Conservation (phyloP, 35 echinoderm and acorn worm species). For the Hemicentrotus pulcherrimus region DNA sequence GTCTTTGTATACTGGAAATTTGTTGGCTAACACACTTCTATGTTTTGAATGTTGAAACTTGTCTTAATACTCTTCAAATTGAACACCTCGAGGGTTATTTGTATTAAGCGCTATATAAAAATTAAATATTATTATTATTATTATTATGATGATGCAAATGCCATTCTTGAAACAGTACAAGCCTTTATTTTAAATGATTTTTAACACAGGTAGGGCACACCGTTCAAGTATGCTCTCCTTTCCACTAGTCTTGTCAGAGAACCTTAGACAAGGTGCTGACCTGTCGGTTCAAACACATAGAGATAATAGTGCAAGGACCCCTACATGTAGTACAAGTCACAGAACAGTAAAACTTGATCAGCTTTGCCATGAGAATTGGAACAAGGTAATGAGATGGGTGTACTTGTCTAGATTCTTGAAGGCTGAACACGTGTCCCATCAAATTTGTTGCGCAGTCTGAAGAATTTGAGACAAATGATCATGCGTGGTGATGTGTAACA, state of each 20-base stretch:
- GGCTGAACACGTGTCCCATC: background rate
- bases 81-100: too few species aligned
- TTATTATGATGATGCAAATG: too few species aligned
- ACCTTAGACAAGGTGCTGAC: background rate
- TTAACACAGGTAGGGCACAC: background rate
- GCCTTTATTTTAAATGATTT: too few species aligned
- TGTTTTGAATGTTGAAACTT: too few species aligned
- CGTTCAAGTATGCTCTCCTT: background rate
- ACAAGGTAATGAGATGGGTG: background rate
- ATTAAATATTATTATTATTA: too few species aligned
- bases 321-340: background rate
- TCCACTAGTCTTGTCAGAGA: background rate
- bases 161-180: too few species aligned
- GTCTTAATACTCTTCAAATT: too few species aligned
- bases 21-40: too few species aligned
- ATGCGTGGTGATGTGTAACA: background rate
- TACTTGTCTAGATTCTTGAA: background rate
- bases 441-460: background rate
- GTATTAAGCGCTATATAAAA: too few species aligned
- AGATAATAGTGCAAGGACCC: background rate
- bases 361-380: background rate
- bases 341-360: background rate
- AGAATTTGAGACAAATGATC: background rate
- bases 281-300: background rate
- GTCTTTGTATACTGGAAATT: too few species aligned